Percentiles rank a stretch among this genome's conserved stretches.
phyloP scores from a whole-genome alignment of 2,888 invertebrate genomes.

The Pecten maximus region DNA sequence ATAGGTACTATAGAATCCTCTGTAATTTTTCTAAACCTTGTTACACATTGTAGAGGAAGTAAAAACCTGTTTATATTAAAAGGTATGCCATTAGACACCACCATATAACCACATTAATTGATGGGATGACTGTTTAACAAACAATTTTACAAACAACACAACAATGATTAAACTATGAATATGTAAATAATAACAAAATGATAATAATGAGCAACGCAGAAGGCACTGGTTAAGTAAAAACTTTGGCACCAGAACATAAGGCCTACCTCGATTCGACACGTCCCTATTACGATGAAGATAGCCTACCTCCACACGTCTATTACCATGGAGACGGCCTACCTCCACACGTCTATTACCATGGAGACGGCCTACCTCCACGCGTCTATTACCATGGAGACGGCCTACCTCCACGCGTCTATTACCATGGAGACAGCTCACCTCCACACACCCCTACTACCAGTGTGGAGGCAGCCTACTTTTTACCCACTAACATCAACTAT shows the following conservation, averaged over 20 bases:
- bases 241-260: slow-evolving; percentile 8
- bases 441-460: too few relatives aligned
- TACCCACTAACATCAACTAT: too few relatives aligned
- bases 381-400: too few relatives aligned
- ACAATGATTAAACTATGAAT: not conserved
- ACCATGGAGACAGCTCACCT: too few relatives aligned
- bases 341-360: not conserved
- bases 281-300: not conserved
- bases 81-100: not conserved
- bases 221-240: not conserved
- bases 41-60: not conserved
- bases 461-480: not conserved
- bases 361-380: too few relatives aligned
- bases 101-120: too few relatives aligned
- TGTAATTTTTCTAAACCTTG: too few relatives aligned
- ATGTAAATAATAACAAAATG: not conserved
- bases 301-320: too few relatives aligned
- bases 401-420: too few relatives aligned
- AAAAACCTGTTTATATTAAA: not conserved
- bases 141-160: not conserved
- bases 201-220: not conserved
- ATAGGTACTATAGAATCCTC: too few relatives aligned
- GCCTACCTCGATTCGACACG: not conserved
- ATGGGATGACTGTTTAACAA: not conserved
- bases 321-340: too few relatives aligned